Percentiles rank a stretch among this genome's conserved stretches.
These are phyloP conservation scores for Caenorhabditis latens DNA, from an alignment of 1,140 invertebrate species.

Conservation along the genomic window DNA sequence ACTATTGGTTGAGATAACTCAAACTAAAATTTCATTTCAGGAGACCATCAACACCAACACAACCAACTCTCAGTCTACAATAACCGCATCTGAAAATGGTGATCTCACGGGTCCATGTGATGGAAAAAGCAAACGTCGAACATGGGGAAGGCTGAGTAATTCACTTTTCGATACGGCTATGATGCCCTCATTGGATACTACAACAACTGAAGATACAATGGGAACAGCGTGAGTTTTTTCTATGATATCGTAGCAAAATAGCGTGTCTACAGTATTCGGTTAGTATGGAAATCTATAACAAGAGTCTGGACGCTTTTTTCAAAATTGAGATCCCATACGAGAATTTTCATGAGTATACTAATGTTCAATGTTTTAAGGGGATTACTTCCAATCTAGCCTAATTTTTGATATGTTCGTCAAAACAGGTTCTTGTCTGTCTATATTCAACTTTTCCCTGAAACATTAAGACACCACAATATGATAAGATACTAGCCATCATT, in stretches of 20 bases:
- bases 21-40: background rate
- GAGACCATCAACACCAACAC: slow-evolving; percentile 43
- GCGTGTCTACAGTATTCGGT: too few species aligned
- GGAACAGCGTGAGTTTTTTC: slow-evolving; percentile 10
- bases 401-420: too few species aligned
- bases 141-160: slow-evolving; percentile 20
- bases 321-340: too few species aligned
- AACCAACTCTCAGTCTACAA: slow-evolving; percentile 38
- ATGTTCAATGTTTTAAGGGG: too few species aligned
- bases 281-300: too few species aligned
- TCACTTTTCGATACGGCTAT: slow-evolving; percentile 43
- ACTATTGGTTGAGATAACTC: background rate
- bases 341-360: too few species aligned
- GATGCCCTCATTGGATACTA: slow-evolving; percentile 39
- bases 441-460: too few species aligned
- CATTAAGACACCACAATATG: too few species aligned
- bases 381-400: too few species aligned
- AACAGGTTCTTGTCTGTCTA: too few species aligned
- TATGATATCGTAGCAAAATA: background rate
- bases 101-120: background rate
- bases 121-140: slow-evolving; percentile 24
- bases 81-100: slow-evolving; percentile 9
- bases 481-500: background rate
- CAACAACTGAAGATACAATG: background rate
- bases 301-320: too few species aligned